Base-by-base conservation (phyloP, 2,113 vertebrate species). In the Toxotes chatareus region DNA sequence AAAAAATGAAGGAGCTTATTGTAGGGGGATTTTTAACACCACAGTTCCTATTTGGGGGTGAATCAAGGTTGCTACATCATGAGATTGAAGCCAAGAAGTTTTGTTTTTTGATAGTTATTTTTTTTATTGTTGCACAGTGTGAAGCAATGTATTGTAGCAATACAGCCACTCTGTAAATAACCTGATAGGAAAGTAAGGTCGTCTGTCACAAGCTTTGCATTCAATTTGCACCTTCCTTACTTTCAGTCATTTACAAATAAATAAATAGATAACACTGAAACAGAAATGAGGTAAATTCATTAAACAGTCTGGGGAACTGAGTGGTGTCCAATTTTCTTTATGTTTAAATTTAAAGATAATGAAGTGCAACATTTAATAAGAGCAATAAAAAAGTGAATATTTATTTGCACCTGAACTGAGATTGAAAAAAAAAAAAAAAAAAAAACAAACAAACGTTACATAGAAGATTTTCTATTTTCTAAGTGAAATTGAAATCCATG, bases 1-100 rank as follows among this genome's bases (percentile, higher is more conserved):
- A 94, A 68, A 93, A 95, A 90, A 88, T 89, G 75, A 94, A 93
- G 86, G 83, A 83, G 80, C 80, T 92, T 94, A 90, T 94, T 94
- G 93, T 90, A 61, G 70, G 71, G 80, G 82, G 80, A 68, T 59
- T 78, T 86, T 86, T 87, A 86, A 88, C 86, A 31, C 84, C 65
- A 83, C 55, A 32, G 32, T 88, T 91, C 55, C 60, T 84, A 62
- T 80, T 82, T 70, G 57, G 68, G 84, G 42, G 47, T 68, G 85
- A 80, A 79, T 84, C 71, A 84, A 82, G 83, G 82, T 88, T 88
- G 78, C 19, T 55, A 31, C 56, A 73, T 72, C 51, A 76, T 51
- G 62, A 77, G 44, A 80, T 46, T 65, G 80, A 81, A 80, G 38
- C 36, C n/a, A 40, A 79, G 46, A 79, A 55, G 32, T 83, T 62